Base-by-base conservation (phyloP, 2,888 invertebrate genomes). In the Hoplodrina ambigua region DNA sequence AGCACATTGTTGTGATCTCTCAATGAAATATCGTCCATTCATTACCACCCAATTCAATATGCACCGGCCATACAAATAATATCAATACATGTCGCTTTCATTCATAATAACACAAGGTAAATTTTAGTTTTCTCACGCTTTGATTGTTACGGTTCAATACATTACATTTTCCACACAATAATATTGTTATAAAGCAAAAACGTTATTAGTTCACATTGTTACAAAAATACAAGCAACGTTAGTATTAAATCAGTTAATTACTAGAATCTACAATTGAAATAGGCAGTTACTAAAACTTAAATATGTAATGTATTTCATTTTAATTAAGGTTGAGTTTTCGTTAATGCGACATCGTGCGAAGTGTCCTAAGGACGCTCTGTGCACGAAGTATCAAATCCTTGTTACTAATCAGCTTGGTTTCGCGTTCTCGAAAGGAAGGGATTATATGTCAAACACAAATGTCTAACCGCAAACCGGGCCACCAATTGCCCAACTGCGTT, bases 1-100 rank as follows among this genome's bases (percentile, higher is more conserved):
- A 90, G 88, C 78, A 13, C 10, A 75, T 71, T 87, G 80, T 88
- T 88, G 69, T 89, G 87, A 86, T 87, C 88, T 88, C 55, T 89
- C 85, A 84, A 78, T 61, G 56, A 71, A 81, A 80, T 78, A 68
- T 81, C 80, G 65, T 11, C 59, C 72, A 81, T 81, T 69, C 62
- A 72, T 63, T 68, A 56, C 63, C 65, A 53, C 41, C 82, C 73
- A 72, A 80, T 82, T 49, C 62, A 69, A 66, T 41, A 72, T 67
- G 64, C 75, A 57, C 52, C 57, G 59, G 62, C 68, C 20, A 58
- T 56, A 73, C 19, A 66, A 73, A 77, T 76, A 63, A 58, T 17
- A 46, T 59, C 66, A 33, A 72, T 71, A 77, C 62, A 54, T 44
- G 80, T 79, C 73, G 73, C 63, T 78, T 74, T 70, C 72, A 80